Evolutionary conservation across 2,888 invertebrate genomes (phyloP), one percentile per base, ranked within the genome.

Genomic region (Lepidocyrtoides sp.): DNA sequence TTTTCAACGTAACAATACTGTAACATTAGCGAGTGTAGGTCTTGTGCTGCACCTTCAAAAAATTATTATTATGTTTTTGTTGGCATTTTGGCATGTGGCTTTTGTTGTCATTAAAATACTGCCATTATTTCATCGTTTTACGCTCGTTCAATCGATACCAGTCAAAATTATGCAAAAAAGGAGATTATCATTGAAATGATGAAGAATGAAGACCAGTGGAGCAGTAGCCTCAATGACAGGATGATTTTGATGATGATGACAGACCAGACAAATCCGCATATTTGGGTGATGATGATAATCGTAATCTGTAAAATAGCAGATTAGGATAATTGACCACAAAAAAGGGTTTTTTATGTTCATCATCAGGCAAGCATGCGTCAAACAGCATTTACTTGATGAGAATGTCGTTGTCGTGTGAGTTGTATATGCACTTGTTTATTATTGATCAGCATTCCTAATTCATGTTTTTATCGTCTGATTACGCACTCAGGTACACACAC

Each of bases 11-110:
- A 66, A 66, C 63, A 66, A 66, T 66, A n/a, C n/a, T 66, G 63
- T 10, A 66, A 29, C 63, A 66, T 66, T 66, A 66, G 14, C 63
- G 32, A 32, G 63, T 60, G 17, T 54, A 60, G 23, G 26, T 60
- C 26, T 72, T 72, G 41, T 32, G 66, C 66, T 66, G 69, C 69
- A 20, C 69, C 69, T 69, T 36, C 69, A 66, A 36, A 32, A 69
- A n/a, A n/a, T n/a, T n/a, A 41, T 36, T 69, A 29, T 63, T 63
- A 26, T 63, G 26, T 29, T 26, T 63, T 63, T 44, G 54, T 54
- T 69, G 17, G 32, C 36, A 69, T 72, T 77, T 77, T 77, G 77
- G 77, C 77, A 77, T 77, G 77, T 77, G 48, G 48, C 77, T 77
- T 77, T 77, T 77, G 48, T 77, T 77, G 77, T 48, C 77, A 77